Conservation (phyloP, 2,113 vertebrate genomes). For the Trematocara stigmaticum region DNA sequence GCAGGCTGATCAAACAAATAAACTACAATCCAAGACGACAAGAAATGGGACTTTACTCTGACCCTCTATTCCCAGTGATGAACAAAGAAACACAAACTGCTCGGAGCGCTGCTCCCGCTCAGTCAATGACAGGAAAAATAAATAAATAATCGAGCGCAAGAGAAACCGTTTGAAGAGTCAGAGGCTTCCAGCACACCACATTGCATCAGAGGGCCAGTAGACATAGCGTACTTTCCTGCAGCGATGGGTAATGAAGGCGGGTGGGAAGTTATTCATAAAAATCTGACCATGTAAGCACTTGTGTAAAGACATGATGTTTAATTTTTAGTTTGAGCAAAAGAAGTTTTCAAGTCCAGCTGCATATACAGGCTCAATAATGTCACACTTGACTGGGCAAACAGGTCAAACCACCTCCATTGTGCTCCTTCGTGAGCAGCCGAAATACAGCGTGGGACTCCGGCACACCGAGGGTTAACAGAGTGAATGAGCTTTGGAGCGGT, state of each 20-base stretch:
- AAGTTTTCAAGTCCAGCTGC: conserved; percentile 64
- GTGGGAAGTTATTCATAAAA: conserved; percentile 69
- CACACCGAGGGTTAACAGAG: conserved; percentile 48
- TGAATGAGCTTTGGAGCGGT: conserved; percentile 62
- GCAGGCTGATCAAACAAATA: conserved; percentile 52
- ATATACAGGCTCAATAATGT: conserved; percentile 63
- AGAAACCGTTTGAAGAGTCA: conserved; percentile 66
- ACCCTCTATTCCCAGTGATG: conserved; percentile 43
- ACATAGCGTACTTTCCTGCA: conserved; percentile 59
- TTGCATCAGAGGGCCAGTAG: conserved; percentile 69
- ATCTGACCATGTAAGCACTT: conserved; percentile 71
- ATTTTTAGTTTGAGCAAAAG: conserved; percentile 68
- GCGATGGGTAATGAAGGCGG: conserved; percentile 64
- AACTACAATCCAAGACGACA: conserved; percentile 37
- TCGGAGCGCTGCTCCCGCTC: conserved; percentile 41
- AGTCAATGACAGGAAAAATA: conserved; percentile 58
- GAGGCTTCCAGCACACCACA: conserved; percentile 55
- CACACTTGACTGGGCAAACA: conserved; percentile 71
- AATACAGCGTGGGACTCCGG: conserved; percentile 21
- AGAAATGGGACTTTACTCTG: conserved; percentile 35
- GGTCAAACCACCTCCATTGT: conserved; percentile 67
- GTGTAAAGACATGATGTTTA: conserved; percentile 68
- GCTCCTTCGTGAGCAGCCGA: conserved; percentile 28
- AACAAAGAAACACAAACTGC: conserved; percentile 62
- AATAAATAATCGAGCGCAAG: conserved; percentile 56